Evolutionary conservation across 2,888 invertebrate genomes (phyloP).

Genomic region (Plebejus melissa): DNA sequence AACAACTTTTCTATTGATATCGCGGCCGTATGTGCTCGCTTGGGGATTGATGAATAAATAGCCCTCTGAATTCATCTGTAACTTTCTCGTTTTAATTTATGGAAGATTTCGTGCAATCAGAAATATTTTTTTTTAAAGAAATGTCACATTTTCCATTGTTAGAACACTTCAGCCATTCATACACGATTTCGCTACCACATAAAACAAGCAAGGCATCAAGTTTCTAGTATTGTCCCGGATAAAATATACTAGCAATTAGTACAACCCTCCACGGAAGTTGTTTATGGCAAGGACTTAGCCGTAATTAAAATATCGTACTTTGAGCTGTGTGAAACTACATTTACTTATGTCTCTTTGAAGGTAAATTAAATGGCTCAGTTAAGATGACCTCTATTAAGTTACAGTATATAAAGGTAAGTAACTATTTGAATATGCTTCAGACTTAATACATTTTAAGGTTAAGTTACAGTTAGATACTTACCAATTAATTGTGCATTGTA

Average conservation of each 20-base stretch:
- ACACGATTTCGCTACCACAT: constrained; percentile 47
- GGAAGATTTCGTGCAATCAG: not conserved
- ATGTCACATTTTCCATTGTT: no score
- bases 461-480: not conserved
- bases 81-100: no score
- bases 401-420: constrained; percentile 21
- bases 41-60: no score
- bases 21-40: no score
- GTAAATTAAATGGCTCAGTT: constrained; percentile 53
- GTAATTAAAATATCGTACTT: constrained; percentile 78
- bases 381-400: constrained; percentile 21
- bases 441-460: not conserved
- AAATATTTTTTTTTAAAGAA: no score
- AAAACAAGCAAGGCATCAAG: constrained; percentile 76
- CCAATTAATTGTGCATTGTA: not conserved
- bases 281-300: constrained; percentile 73
- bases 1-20: no score
- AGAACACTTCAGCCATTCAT: not conserved
- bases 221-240: constrained; percentile 73
- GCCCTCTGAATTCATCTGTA: no score
- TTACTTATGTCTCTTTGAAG: constrained; percentile 50
- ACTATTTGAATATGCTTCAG: constrained; percentile 15
- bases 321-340: constrained; percentile 58
- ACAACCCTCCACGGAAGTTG: constrained; percentile 62
- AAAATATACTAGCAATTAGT: constrained; percentile 77